Base-by-base conservation (phyloP, 1,140 invertebrate genomes). In the Drosophila rufa region DNA sequence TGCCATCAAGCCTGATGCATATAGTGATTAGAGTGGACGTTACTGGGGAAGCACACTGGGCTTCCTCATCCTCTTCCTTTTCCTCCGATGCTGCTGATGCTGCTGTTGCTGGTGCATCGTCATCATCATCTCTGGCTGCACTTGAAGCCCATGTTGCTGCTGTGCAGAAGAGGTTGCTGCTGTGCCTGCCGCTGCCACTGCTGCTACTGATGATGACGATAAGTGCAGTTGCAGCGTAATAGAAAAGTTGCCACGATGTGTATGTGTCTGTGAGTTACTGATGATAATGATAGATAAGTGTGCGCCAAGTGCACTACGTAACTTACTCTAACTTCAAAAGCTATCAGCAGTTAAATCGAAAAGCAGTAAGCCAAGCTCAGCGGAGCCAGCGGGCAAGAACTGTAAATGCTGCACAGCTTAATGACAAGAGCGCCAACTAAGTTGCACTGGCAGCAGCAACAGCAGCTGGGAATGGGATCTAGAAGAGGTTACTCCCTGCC, bases 241-340 rank as follows among this genome's bases (percentile, higher is more conserved):
- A 87, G 84, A 87, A 87, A 90, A 90, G 81, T 82, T 89, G 67
- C 84, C 85, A 83, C 60, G 71, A 82, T 57, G 60, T 70, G 53
- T 40, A 17, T 61, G 60, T 56, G 45, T 58, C 19, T 62, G 69
- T 64, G 45, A 61, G 59, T 69, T 89, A 58, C 83, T 90, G 85
- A 90, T 90, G 85, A 90, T 90, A 90, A 90, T 90, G 85, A 90
- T 90, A 90, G 85, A 90, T 90, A 90, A 91, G 85, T 89, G 85
- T 89, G 85, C 84, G 84, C 85, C 84, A 89, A 89, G 81, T 84
- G 78, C 78, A 90, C 76, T 87, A 87, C 85, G 85, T 90, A 90
- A 90, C 81, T 90, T 89, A 81, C 61, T 90, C 84, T 67, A 90
- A 87, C 84, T 90, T 90, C 85, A 79, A 87, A 87, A 85, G 85